Evolutionary conservation across 2,113 vertebrate species (phyloP), one percentile per base, ranked within the genome.

Genomic region (Eulacestoma nigropectus): DNA sequence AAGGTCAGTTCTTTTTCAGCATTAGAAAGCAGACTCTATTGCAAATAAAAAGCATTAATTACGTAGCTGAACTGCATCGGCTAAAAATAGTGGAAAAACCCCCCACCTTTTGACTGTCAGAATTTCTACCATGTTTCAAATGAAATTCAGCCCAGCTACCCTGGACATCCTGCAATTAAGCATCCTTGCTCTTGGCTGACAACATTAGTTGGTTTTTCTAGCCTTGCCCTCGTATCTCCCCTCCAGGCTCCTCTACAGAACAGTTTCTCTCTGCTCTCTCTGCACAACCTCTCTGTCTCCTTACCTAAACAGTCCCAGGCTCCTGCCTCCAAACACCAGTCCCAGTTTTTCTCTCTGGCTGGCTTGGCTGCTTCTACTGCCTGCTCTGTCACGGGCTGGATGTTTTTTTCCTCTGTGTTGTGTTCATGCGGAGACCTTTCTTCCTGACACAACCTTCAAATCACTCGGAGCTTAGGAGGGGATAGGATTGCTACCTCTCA

Each of bases 401-500:
- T 59, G 22, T 2, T 0, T 20, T 26, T 65, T 77, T 32, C 4
- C 57, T 89, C 62, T 53, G 20, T 6, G 2, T 10, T 4, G 7
- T 72, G 74, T 82, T 91, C 44, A 44, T 7, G 10, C 0, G 0
- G 74, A 84, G 73, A 94, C 74, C 81, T 85, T 94, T 84, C 89
- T 89, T 95, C 87, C 81, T 84, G 53, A 92, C 72, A 82, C 77
- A 94, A 93, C 84, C 94, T 89, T 95, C 94, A 96, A 79, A 89
- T 82, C 26, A 0, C 87, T 84, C 2, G 1, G 74, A 91, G 89
- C 81, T 94, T 79, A 76, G 81, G 77, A 75, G 41, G 41, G 89
- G 91, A 62, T 49, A 94, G 77, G 91, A 95, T 94, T 95, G 87
- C 93, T 87, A 33, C 87, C 93, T 95, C 93, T 96, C 85, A 92